phyloP scores from a whole-genome alignment of 2,888 invertebrate genomes.

The Patella caerulea region DNA sequence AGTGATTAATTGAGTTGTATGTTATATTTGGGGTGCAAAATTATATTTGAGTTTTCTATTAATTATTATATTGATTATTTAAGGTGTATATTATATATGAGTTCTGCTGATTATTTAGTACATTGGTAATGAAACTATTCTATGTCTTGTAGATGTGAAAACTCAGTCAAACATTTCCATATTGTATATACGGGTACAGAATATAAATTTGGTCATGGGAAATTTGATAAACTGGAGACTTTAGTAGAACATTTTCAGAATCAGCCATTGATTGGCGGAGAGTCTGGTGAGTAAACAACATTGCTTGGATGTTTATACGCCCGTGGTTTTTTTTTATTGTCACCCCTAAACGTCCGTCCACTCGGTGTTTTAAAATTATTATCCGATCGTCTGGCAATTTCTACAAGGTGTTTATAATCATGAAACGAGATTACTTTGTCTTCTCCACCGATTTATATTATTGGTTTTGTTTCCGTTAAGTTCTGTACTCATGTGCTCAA shows the following conservation, averaged over 20 bases:
- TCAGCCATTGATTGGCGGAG: conserved; percentile 66
- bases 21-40: background rate
- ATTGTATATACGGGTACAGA: conserved; percentile 52
- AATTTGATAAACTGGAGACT: conserved; percentile 56
- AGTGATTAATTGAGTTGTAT: background rate
- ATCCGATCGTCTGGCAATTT: no score
- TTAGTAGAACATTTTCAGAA: conserved; percentile 65
- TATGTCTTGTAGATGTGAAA: conserved; percentile 50
- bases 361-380: no score
- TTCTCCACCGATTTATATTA: no score
- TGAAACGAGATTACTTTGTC: no score
- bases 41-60: background rate
- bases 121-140: background rate
- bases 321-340: no score
- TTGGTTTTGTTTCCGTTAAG: no score
- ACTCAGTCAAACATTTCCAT: conserved; percentile 68
- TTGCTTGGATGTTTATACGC: no score
- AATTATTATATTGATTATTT: background rate
- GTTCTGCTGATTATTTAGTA: background rate
- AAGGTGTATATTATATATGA: conserved; percentile 3
- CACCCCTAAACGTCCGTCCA: no score
- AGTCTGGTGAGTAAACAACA: conserved; percentile 55
- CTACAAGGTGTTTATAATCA: no score
- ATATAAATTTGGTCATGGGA: conserved; percentile 67
- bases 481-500: no score